These are phyloP conservation scores for Drosophila virilis DNA, from an alignment of 1,140 invertebrate genomes.

Conservation along the genomic window DNA sequence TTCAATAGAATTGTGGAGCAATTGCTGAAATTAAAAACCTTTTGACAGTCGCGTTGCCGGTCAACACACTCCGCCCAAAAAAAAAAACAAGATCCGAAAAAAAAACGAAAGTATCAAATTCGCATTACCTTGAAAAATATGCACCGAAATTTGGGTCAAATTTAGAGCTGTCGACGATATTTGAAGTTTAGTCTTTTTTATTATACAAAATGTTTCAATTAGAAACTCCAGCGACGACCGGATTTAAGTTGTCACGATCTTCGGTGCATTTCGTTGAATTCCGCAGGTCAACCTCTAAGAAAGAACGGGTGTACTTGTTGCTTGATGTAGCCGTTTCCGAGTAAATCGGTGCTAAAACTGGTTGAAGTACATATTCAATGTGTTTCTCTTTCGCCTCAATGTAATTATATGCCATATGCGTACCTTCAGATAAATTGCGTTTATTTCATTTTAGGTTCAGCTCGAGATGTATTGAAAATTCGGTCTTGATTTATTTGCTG, in stretches of 20 bases:
- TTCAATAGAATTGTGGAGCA: conserved; percentile 57
- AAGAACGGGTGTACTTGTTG: conserved; percentile 34
- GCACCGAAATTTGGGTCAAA: conserved; percentile 72
- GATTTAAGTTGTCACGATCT: conserved; percentile 38
- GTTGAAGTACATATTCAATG: conserved; percentile 17
- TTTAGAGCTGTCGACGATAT: conserved; percentile 47
- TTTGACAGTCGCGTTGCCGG: conserved; percentile 30
- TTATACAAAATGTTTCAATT: conserved; percentile 67
- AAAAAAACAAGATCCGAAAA: conserved; percentile 25
- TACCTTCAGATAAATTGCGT: conserved; percentile 17
- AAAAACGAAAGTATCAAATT: conserved; percentile 77
- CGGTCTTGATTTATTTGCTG: conserved; percentile 64
- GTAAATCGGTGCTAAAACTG: conserved; percentile 41
- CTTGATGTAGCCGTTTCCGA: conserved; percentile 43
- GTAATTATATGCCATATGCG: conserved; percentile 19
- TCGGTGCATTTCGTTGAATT: conserved; percentile 53
- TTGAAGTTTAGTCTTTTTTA: conserved; percentile 18
- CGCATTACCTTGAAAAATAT: conserved; percentile 71
- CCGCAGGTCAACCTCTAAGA: conserved; percentile 52
- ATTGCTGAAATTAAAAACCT: conserved; percentile 67
- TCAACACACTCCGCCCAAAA: conserved; percentile 37
- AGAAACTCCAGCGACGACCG: conserved; percentile 52
- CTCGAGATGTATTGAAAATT: conserved; percentile 64
- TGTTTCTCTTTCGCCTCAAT: conserved; percentile 30
- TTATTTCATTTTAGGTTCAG: conserved; percentile 4